Percentiles rank a stretch among this genome's conserved stretches.
These are phyloP conservation scores for Rhinopithecus roxellana DNA, from an alignment of 2,113 vertebrate species.

Conservation along the genomic window DNA sequence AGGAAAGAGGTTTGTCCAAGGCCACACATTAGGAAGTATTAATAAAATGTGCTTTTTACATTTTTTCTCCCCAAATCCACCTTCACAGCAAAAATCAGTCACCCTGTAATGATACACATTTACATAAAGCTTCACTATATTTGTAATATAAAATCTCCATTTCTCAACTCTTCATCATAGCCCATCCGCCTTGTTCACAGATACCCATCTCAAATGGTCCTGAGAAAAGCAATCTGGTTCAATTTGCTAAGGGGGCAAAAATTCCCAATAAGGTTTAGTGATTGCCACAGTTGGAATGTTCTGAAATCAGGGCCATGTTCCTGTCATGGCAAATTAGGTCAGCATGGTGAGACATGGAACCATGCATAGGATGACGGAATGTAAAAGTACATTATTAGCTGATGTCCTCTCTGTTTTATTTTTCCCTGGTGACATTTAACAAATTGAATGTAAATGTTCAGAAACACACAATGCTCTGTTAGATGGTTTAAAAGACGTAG, in stretches of 20 bases:
- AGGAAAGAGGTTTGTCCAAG: not conserved
- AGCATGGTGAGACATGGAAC: slow-evolving; percentile 74
- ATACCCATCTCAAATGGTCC: slow-evolving; percentile 28
- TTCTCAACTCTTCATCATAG: not conserved
- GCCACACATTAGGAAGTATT: not conserved
- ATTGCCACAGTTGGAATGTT: slow-evolving; percentile 78
- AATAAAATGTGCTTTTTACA: not conserved
- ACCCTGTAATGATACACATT: not conserved
- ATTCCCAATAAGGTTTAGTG: slow-evolving; percentile 67
- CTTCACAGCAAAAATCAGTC: not conserved
- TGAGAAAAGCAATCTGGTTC: slow-evolving; percentile 50
- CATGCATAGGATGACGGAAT: slow-evolving; percentile 81
- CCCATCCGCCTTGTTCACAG: not conserved
- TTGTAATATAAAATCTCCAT: slow-evolving; percentile 23
- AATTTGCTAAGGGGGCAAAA: slow-evolving; percentile 57
- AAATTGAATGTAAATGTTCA: slow-evolving; percentile 82
- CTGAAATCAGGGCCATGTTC: slow-evolving; percentile 80
- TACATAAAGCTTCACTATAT: not conserved
- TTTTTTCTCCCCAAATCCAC: not conserved
- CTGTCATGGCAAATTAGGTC: slow-evolving; percentile 87
- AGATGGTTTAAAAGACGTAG: slow-evolving; percentile 32
- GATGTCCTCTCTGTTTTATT: slow-evolving; percentile 83
- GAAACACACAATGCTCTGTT: slow-evolving; percentile 73
- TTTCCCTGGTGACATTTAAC: slow-evolving; percentile 83
- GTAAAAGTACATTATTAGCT: slow-evolving; percentile 80